Evolutionary conservation across 2,797 vertebrate genomes (phyloP).

Genomic region (Tokudaia tokunoshimensis): DNA sequence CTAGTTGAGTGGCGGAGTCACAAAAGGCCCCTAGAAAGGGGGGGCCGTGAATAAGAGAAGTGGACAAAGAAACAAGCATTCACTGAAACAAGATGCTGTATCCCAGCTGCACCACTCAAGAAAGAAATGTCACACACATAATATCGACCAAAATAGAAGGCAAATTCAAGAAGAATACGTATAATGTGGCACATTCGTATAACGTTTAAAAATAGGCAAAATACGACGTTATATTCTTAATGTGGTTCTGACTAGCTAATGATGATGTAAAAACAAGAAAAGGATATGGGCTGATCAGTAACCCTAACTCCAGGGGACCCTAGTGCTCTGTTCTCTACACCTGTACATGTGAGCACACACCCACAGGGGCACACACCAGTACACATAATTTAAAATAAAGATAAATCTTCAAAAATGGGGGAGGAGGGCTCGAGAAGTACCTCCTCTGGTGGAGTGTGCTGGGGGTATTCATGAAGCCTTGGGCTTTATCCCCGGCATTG

Average conservation of each 20-base stretch:
- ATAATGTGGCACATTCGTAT: constrained; percentile 7
- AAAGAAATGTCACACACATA: constrained; percentile 54
- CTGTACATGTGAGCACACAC: not conserved
- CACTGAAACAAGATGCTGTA: not conserved
- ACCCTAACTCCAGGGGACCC: not conserved
- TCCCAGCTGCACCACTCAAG: constrained; percentile 2
- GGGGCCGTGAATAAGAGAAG: not conserved
- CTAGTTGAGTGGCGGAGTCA: not conserved
- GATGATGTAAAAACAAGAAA: constrained; percentile 14
- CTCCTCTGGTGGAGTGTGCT: not conserved
- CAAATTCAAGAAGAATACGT: constrained; percentile 50
- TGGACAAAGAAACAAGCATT: not conserved
- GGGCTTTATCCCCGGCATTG: not conserved
- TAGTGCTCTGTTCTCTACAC: not conserved
- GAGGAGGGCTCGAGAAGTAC: not conserved
- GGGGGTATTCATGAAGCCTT: not conserved
- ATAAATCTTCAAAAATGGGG: not conserved
- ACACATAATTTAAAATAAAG: not conserved
- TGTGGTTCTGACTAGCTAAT: constrained; percentile 31
- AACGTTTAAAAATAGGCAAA: constrained; percentile 58
- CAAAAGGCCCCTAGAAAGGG: not conserved
- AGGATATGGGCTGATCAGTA: not conserved
- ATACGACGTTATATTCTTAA: constrained; percentile 16
- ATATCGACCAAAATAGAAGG: constrained; percentile 60
- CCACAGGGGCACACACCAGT: not conserved